Evolutionary conservation across 2,113 vertebrate genomes (phyloP), one percentile per base, ranked within the genome.

Genomic region (Tautogolabrus adspersus): DNA sequence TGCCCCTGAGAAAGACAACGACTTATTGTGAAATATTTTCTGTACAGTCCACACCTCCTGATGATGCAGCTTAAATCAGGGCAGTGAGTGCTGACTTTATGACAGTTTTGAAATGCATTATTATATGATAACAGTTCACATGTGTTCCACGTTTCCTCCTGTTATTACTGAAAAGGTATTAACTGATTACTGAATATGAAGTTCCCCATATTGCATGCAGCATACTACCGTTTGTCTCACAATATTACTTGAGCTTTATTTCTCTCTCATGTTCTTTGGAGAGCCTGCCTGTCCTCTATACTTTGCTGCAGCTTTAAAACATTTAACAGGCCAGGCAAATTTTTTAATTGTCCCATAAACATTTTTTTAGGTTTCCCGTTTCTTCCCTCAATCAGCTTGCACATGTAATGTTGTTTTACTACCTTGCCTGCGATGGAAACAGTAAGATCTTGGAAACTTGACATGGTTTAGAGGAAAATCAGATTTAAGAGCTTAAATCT

Each of bases 261-360:
- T 59, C 77, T 75, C 52, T 72, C 47, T 5, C 30, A 84, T 63
- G 34, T 73, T 84, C 58, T 15, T 69, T 82, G 73, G 79, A 5
- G 44, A 46, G 44, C 56, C 30, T 7, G 40, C 18, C 55, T 21
- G 23, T 81, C 47, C 18, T 76, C 30, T 65, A 60, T 59, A 63
- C 30, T 75, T 74, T 66, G 66, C 81, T 75, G 63, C 44, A 83
- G 56, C 77, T 85, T 79, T 60, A 58, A 57, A 85, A 58, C 54
- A 30, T 87, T 86, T 84, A 82, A 88, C 54, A 72, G 56, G 51
- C 69, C 49, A 83, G 52, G 68, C 23, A 89, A 74, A 85, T 85
- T 85, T 62, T 81, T 78, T 89, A 89, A 91, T 87, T 91, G 73
- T 86, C 84, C 73, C 77, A 83, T 91, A 92, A 92, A 89, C 75